A percentile compares a stretch with the other conserved stretches of the same genome.
These are phyloP conservation scores for Sminthopsis crassicaudata DNA, from an alignment of 2,113 vertebrate species.

Conservation along the genomic window DNA sequence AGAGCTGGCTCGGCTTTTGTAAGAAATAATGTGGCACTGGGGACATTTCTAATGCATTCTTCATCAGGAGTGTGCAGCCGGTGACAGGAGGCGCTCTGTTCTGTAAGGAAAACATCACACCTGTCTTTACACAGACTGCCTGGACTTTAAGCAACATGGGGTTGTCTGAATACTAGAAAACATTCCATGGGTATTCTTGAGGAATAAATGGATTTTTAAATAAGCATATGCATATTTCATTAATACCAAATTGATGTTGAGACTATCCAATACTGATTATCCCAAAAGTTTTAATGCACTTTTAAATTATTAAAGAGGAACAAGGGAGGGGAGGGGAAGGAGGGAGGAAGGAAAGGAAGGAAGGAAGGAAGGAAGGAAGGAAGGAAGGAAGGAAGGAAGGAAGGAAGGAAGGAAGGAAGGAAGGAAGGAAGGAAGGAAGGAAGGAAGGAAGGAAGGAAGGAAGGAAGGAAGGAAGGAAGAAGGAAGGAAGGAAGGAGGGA, in stretches of 20 bases:
- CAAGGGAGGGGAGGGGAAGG: no score
- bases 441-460: no score
- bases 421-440: no score
- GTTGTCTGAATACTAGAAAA: background rate
- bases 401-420: no score
- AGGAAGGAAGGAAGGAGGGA: no score
- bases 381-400: no score
- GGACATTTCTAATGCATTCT: background rate
- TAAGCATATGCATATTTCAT: background rate
- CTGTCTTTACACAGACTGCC: background rate
- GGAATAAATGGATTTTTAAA: background rate
- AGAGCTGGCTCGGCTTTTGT: background rate
- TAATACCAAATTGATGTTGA: background rate
- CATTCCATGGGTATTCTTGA: background rate
- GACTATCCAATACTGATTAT: background rate
- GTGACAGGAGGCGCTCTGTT: background rate
- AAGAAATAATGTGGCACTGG: background rate
- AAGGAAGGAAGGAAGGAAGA: no score
- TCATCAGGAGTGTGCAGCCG: background rate
- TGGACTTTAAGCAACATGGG: background rate
- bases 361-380: no score
- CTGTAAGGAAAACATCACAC: background rate
- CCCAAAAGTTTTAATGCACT: background rate
- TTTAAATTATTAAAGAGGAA: background rate
- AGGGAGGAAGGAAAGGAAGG: no score